Evolutionary conservation across 2,888 invertebrate genomes (phyloP).

Genomic region (Tolmerus cingulatus): DNA sequence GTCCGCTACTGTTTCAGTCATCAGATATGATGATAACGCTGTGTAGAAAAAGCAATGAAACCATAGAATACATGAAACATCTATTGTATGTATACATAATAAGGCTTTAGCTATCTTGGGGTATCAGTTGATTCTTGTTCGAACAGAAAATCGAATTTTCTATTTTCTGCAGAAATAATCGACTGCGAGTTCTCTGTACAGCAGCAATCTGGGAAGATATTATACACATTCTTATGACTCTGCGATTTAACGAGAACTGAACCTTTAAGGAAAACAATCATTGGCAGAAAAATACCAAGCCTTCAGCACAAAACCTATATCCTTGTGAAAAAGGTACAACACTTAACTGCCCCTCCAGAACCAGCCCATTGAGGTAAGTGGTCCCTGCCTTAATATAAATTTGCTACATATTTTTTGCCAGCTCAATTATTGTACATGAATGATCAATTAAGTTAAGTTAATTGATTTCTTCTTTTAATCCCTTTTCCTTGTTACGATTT

Average conservation of each 20-base stretch:
- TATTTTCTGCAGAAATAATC: not conserved
- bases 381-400: not conserved
- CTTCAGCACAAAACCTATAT: not conserved
- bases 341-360: not conserved
- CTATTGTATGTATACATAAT: too few relatives aligned
- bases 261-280: not conserved
- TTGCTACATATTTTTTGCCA: not conserved
- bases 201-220: not conserved
- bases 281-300: not conserved
- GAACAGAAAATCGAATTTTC: conserved; percentile 33
- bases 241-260: not conserved
- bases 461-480: conserved; percentile 40
- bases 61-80: not conserved
- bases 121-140: not conserved
- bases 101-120: conserved; percentile 1
- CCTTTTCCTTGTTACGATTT: conserved; percentile 39
- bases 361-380: not conserved
- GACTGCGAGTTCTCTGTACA: not conserved
- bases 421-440: conserved; percentile 41
- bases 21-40: not conserved
- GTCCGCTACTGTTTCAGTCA: not conserved
- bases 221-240: not conserved
- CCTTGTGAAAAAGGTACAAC: not conserved
- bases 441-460: conserved; percentile 43
- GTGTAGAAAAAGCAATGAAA: not conserved